Evolutionary conservation across 2,113 vertebrate species (phyloP).

Genomic region (Mus pahari): DNA sequence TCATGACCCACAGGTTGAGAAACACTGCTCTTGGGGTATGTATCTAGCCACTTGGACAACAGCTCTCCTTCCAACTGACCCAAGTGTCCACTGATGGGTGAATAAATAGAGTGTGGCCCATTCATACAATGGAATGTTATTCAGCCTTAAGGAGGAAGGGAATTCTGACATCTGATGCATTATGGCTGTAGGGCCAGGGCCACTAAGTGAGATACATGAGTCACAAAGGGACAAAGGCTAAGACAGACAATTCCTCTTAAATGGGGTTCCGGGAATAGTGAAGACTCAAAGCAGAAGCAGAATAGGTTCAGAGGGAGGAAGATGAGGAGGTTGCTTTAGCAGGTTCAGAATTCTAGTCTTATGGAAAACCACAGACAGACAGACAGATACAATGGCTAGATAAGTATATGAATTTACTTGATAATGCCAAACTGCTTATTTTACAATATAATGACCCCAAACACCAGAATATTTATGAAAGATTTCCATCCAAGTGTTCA

Average conservation of each 20-base stretch:
- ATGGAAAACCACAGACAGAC: background rate
- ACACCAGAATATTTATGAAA: background rate
- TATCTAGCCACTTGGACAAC: background rate
- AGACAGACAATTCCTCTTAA: background rate
- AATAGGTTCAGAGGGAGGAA: fast-evolving
- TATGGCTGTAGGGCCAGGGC: background rate
- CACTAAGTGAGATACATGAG: background rate
- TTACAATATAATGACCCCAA: background rate
- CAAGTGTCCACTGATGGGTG: background rate
- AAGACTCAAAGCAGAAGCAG: background rate
- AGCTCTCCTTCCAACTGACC: background rate
- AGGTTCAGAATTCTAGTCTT: background rate
- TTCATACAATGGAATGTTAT: background rate
- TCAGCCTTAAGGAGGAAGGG: background rate
- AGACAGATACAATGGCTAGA: background rate
- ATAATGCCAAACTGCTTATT: background rate
- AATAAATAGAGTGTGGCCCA: background rate
- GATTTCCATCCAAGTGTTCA: background rate
- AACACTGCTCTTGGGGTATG: background rate
- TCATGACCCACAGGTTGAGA: background rate
- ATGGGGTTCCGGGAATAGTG: background rate
- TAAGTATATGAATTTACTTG: background rate
- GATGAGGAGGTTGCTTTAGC: background rate
- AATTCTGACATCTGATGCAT: background rate
- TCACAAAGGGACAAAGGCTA: background rate